These are phyloP conservation scores for Xanthorhoe designata DNA, from an alignment of 2,888 invertebrate species.

Conservation along the genomic window DNA sequence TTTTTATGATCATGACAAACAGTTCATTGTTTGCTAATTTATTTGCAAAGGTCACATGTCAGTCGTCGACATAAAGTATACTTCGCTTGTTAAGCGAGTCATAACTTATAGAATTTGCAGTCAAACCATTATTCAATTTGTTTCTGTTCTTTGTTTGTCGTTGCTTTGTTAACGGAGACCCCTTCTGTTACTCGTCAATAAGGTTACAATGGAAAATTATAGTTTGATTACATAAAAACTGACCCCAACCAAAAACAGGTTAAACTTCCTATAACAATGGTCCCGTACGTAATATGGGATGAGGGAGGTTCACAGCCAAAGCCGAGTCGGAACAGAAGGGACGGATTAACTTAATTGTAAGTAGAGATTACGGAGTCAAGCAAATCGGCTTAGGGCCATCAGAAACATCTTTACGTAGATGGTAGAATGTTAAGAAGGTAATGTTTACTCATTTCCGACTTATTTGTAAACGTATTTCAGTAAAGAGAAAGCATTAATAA, in stretches of 20 bases:
- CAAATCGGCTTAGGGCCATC: conserved; percentile 23
- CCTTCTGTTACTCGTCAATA: conserved; percentile 10
- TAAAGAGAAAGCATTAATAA: background rate
- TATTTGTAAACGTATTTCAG: background rate
- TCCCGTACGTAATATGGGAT: conserved; percentile 26
- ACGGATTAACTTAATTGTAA: conserved; percentile 35
- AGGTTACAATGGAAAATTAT: conserved; percentile 13
- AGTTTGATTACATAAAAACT: conserved; percentile 23
- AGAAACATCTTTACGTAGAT: conserved; percentile 22
- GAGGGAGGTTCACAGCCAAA: conserved; percentile 16
- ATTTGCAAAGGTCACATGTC: background rate
- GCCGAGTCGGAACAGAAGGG: conserved; percentile 26
- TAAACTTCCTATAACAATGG: conserved; percentile 29
- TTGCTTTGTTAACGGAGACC: conserved; percentile 12
- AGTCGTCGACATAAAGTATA: conserved; percentile 4
- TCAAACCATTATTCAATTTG: conserved; percentile 24
- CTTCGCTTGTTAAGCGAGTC: conserved; percentile 13
- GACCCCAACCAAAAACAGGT: conserved; percentile 25
- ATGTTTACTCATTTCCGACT: background rate
- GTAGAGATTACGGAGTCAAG: conserved; percentile 23
- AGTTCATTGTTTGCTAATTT: background rate
- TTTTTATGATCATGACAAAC: background rate
- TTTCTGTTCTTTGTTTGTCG: conserved; percentile 17
- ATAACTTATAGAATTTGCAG: conserved; percentile 7
- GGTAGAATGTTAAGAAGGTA: conserved; percentile 11